A percentile compares a stretch with the other conserved stretches of the same genome.
Conservation (phyloP, 2,797 vertebrate species). For the Urosaurus nigricauda region DNA sequence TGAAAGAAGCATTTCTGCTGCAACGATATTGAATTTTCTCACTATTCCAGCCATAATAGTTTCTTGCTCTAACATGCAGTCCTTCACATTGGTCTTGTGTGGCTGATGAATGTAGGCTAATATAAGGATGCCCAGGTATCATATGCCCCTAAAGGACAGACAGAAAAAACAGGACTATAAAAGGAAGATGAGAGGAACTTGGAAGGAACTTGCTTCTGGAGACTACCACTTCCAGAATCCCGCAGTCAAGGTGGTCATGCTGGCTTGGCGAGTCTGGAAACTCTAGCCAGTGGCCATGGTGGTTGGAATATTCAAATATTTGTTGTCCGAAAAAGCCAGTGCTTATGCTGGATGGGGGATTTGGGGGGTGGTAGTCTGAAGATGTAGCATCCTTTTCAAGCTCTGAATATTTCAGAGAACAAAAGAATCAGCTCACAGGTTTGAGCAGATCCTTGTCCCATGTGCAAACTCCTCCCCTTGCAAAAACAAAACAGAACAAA, state of each 20-base stretch:
- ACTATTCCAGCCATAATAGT: neutral
- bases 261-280: no score
- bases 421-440: neutral
- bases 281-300: no score
- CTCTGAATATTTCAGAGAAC: neutral
- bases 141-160: neutral
- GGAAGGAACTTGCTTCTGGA: no score
- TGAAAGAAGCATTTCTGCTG: neutral
- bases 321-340: no score
- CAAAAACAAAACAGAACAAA: neutral
- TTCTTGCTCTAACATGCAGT: neutral
- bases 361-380: no score
- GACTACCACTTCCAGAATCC: no score
- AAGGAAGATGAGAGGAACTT: no score
- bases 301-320: no score
- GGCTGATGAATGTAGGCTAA: neutral
- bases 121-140: neutral
- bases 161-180: neutral
- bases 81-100: neutral
- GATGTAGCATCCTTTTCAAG: neutral
- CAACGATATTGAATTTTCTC: neutral
- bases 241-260: no score
- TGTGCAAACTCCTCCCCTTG: neutral
- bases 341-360: no score
- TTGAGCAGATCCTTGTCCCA: neutral